Evolutionary conservation across 2,113 vertebrate genomes (phyloP).

Genomic region (Eretmochelys imbricata): DNA sequence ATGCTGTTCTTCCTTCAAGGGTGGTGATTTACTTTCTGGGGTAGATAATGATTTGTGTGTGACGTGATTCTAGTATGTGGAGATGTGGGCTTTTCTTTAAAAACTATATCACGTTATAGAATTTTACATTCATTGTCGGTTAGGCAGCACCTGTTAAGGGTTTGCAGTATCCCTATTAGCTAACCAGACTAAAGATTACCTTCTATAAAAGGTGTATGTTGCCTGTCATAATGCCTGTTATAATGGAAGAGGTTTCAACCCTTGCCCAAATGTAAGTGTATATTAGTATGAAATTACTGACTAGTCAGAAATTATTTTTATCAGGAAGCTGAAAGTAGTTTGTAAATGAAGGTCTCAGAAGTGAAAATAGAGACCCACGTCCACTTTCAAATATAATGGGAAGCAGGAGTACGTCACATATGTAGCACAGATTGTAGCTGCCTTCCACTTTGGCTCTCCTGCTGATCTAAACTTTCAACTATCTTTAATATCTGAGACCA

Average conservation of each 20-base stretch:
- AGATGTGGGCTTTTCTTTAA: neutral
- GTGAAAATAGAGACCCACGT: neutral
- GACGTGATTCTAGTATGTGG: neutral
- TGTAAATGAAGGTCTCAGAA: neutral
- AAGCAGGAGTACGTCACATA: neutral
- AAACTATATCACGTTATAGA: neutral
- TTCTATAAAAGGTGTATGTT: neutral
- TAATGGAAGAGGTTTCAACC: neutral
- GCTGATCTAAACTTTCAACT: neutral
- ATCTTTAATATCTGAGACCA: neutral
- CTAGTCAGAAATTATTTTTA: conserved; percentile 33
- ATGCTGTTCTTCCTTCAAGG: neutral
- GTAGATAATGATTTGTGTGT: neutral
- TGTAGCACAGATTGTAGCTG: neutral
- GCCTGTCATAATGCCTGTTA: neutral
- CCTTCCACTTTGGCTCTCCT: neutral
- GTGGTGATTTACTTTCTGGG: neutral
- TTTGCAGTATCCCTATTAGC: conserved; percentile 60
- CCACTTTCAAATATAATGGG: neutral
- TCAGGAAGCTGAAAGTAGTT: neutral
- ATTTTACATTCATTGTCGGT: neutral
- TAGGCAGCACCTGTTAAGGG: neutral
- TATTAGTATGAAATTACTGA: conserved; percentile 51
- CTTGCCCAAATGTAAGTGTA: conserved; percentile 3
- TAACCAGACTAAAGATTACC: conserved; percentile 18